Evolutionary conservation across 2,888 invertebrate species (phyloP).

Genomic region (Sussaba pulchella): DNA sequence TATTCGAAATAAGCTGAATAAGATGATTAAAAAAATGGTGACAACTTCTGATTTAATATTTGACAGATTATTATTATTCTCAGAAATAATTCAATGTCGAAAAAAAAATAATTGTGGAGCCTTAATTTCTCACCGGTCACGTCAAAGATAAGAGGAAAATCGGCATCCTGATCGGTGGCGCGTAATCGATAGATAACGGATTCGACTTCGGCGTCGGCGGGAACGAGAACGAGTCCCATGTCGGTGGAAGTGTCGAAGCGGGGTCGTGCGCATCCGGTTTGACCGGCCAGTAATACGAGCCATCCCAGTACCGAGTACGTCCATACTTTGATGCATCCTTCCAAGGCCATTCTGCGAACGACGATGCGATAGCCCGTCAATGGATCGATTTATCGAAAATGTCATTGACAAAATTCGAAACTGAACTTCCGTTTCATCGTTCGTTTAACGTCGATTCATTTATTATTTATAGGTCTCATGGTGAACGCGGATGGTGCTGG

Average conservation of each 20-base stretch:
- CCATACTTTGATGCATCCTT: conserved; percentile 81
- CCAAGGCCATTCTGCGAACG: conserved; percentile 80
- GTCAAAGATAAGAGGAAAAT: conserved; percentile 94
- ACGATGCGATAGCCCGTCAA: conserved; percentile 36
- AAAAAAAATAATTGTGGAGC: no score
- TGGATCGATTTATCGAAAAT: conserved; percentile 33
- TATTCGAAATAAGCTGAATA: no score
- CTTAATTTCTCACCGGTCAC: conserved; percentile 89
- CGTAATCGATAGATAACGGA: conserved; percentile 95
- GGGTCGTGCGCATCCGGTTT: conserved; percentile 88
- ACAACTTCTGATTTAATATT: no score
- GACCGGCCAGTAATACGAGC: conserved; percentile 81
- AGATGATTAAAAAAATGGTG: no score
- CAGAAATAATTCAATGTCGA: no score
- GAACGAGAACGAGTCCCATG: conserved; percentile 93
- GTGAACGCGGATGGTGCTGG: conserved; percentile 8
- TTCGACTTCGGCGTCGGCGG: conserved; percentile 93
- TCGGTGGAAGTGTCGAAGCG: conserved; percentile 94
- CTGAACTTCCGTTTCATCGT: conserved; percentile 26
- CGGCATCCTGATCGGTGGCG: conserved; percentile 94
- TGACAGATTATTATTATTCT: no score
- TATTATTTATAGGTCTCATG: conserved; percentile 58
- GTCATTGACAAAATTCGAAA: conserved; percentile 48
- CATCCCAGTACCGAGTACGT: conserved; percentile 77
- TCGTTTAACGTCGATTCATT: conserved; percentile 29